Evolutionary conservation across 2,113 vertebrate species (phyloP), one percentile per base, ranked within the genome.

Genomic region (Corvus hawaiiensis): DNA sequence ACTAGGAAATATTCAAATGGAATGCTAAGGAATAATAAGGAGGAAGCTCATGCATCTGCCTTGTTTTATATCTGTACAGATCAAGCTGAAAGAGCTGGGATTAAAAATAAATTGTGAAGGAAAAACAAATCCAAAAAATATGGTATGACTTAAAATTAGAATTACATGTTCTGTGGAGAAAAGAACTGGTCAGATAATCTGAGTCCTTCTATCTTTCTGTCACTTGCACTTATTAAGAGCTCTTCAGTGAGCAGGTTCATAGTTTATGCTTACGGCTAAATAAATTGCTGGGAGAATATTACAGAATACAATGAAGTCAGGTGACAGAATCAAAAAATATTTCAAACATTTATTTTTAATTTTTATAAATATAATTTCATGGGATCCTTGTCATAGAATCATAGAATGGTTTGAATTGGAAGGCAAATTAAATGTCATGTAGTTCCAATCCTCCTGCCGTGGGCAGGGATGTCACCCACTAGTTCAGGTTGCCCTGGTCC

Each of bases 31-130:
- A 93, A 82, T 66, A 54, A 91, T 81, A 90, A 82, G 37, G 33
- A 71, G 8, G 35, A n/a, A 58, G 33, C 58, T 87, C 66, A 43
- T 39, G 35, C 46, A 69, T 77, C 77, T 95, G 81, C 43, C 79
- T 90, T 84, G 54, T 61, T 95, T 93, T 89, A 49, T 93, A 92
- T 77, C 74, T 59, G 10, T 58, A 49, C 51, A 74, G 32, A 86
- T 92, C 73, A 91, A 27, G 82, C 73, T 94, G 61, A 88, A 85
- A 64, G 33, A 52, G 3, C 43, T 90, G 55, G 33, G 51, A 89
- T 86, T 96, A 94, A 96, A 96, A 96, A 94, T 93, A 95, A 51
- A 84, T 85, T 66, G 30, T 77, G 87, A 94, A 89, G 51, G 64
- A 85, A 96, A 96, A 92, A 26, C 24, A 97, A 90, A 94, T 89